Percentiles rank a stretch among this genome's conserved stretches.
phyloP scores from a whole-genome alignment of 2,888 invertebrate species.

The Exephanes ischioxanthus region DNA sequence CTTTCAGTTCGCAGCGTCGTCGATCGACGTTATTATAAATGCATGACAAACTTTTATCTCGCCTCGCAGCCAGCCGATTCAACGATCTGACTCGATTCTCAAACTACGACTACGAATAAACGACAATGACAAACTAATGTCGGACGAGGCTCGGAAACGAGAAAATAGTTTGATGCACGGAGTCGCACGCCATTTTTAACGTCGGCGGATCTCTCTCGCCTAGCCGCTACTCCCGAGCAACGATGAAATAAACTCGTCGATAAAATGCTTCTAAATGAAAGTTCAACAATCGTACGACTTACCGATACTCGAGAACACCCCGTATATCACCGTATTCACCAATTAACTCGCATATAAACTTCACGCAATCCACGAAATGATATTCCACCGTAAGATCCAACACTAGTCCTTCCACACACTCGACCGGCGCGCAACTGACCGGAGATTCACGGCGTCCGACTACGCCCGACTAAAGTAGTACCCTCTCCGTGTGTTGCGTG shows the following conservation, averaged over 20 bases:
- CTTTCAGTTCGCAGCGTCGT: slow-evolving; percentile 39
- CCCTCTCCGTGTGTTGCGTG: slow-evolving; percentile 58
- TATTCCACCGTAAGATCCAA: slow-evolving; percentile 71
- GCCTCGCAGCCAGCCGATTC: neutral
- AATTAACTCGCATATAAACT: slow-evolving; percentile 79
- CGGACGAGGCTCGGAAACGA: neutral
- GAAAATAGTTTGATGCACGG: slow-evolving; percentile 29
- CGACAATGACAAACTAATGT: slow-evolving; percentile 2
- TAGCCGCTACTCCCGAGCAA: neutral
- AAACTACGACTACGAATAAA: neutral
- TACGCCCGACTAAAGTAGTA: slow-evolving; percentile 79
- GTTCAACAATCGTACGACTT: slow-evolving; percentile 69
- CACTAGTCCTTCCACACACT: slow-evolving; percentile 78
- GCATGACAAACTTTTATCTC: slow-evolving; percentile 3
- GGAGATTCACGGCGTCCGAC: slow-evolving; percentile 74
- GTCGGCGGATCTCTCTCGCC: slow-evolving; percentile 7
- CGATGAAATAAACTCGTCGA: neutral
- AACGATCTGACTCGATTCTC: neutral
- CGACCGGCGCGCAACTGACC: slow-evolving; percentile 84
- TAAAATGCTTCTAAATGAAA: slow-evolving; percentile 30
- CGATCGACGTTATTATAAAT: slow-evolving; percentile 52
- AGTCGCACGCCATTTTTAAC: slow-evolving; percentile 23
- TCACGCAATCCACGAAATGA: slow-evolving; percentile 68
- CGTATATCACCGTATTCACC: slow-evolving; percentile 75
- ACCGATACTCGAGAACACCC: slow-evolving; percentile 79